A percentile compares a stretch with the other conserved stretches of the same genome.
Conservation (phyloP, 2,113 vertebrate genomes). For the Leptobrachium ailaonicum region DNA sequence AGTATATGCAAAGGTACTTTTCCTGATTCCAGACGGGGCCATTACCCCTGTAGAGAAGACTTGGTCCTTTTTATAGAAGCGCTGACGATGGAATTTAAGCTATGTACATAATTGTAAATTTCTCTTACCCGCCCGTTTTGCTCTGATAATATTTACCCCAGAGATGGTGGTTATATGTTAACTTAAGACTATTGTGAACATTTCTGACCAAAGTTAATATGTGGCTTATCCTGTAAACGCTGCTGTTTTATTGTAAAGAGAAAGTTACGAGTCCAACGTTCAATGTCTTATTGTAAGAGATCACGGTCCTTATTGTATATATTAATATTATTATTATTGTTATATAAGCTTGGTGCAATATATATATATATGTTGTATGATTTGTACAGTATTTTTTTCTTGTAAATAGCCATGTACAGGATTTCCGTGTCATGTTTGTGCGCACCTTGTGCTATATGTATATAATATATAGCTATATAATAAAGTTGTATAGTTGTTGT, state of each 20-base stretch:
- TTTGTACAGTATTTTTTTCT: slow-evolving; percentile 39
- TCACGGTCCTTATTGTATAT: slow-evolving; percentile 35
- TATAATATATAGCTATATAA: slow-evolving; percentile 35
- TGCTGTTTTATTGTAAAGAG: slow-evolving; percentile 24
- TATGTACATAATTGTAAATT: slow-evolving; percentile 34
- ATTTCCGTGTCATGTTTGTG: slow-evolving; percentile 35
- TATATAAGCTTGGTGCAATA: slow-evolving; percentile 34
- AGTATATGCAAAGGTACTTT: background rate
- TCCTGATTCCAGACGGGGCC: background rate
- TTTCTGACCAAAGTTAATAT: slow-evolving; percentile 42
- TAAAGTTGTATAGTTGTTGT: slow-evolving; percentile 16
- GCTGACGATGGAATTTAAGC: slow-evolving; percentile 39
- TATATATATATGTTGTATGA: slow-evolving; percentile 5
- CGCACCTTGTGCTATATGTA: slow-evolving; percentile 36
- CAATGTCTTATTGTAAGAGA: slow-evolving; percentile 14
- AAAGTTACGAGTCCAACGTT: slow-evolving; percentile 14
- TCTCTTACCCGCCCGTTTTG: background rate
- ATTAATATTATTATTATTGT: background rate
- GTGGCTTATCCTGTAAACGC: slow-evolving; percentile 38
- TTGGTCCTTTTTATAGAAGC: background rate
- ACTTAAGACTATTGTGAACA: slow-evolving; percentile 7
- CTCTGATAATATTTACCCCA: slow-evolving; percentile 28
- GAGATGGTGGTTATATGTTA: slow-evolving; percentile 23
- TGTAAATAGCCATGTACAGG: slow-evolving; percentile 42
- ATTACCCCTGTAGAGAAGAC: background rate